Conservation (phyloP, 2,888 invertebrate species). For the Aleiodes alternator region DNA sequence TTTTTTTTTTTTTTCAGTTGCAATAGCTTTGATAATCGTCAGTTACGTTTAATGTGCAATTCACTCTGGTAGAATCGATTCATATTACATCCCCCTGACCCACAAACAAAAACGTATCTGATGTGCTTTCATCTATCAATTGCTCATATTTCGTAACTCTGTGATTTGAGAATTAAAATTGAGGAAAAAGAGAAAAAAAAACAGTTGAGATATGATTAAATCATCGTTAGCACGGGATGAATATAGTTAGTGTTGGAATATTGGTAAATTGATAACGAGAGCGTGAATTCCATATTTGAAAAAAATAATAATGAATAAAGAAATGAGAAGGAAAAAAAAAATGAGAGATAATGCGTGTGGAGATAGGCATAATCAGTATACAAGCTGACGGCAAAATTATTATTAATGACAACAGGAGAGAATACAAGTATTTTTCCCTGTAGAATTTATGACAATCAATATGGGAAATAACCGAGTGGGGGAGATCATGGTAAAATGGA, state of each 20-base stretch:
- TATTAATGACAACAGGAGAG: conserved; percentile 38
- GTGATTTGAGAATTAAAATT: background rate
- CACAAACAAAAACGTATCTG: background rate
- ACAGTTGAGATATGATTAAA: conserved; percentile 11
- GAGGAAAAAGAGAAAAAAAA: conserved; percentile 12
- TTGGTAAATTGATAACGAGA: conserved; percentile 5
- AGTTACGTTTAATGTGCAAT: conserved; percentile 17
- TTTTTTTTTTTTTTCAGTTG: background rate
- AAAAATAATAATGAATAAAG: conserved; percentile 2
- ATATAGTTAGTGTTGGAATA: conserved; percentile 4
- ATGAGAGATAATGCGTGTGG: conserved; percentile 1
- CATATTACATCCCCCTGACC: conserved; percentile 18
- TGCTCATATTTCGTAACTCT: too few species aligned
- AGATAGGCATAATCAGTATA: conserved; percentile 33
- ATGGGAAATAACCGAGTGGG: background rate
- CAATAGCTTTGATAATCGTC: conserved; percentile 35
- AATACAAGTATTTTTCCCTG: conserved; percentile 22
- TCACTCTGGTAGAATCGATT: conserved; percentile 5
- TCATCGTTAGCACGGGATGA: too few species aligned
- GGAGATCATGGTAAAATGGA: too few species aligned
- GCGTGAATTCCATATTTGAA: conserved; percentile 9
- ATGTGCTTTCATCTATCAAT: background rate
- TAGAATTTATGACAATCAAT: background rate
- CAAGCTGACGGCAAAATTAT: conserved; percentile 34
- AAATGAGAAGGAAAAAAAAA: background rate